These are phyloP conservation scores for Ceratoteleas bidentatus DNA, from an alignment of 1,140 invertebrate genomes.

Conservation along the genomic window DNA sequence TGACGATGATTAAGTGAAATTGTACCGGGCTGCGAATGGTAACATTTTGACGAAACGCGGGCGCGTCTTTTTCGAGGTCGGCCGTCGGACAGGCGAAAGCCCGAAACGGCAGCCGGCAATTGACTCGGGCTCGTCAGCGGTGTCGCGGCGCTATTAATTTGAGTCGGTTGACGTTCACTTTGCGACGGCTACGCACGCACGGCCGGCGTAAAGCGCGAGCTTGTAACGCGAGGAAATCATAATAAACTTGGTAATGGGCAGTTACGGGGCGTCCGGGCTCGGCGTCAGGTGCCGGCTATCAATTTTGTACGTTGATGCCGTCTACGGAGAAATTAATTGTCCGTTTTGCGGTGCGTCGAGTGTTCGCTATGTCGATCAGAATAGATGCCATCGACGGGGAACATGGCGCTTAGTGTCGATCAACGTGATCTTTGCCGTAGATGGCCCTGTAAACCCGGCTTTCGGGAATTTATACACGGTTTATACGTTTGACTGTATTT, in stretches of 20 bases:
- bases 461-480: too few species aligned
- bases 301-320: constrained; percentile 73
- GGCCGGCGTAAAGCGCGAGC: constrained; percentile 51
- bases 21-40: too few species aligned
- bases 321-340: constrained; percentile 71
- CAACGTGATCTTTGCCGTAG: constrained; percentile 1
- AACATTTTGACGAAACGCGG: too few species aligned
- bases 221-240: constrained; percentile 71
- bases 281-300: constrained; percentile 74
- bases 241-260: constrained; percentile 76
- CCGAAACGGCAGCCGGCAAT: constrained; percentile 39
- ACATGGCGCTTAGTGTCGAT: constrained; percentile 18
- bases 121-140: constrained; percentile 45
- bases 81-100: constrained; percentile 12
- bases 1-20: too few species aligned
- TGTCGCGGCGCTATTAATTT: constrained; percentile 62
- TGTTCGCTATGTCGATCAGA: constrained; percentile 46
- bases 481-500: too few species aligned
- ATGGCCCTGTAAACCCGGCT: background rate
- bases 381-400: constrained; percentile 12
- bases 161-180: constrained; percentile 57
- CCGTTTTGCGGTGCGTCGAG: constrained; percentile 64
- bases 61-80: constrained; percentile 3
- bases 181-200: constrained; percentile 43
- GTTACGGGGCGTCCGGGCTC: constrained; percentile 67